Evolutionary conservation across 1,140 invertebrate species (phyloP), one percentile per base, ranked within the genome.

Genomic region (Tribolium madens): DNA sequence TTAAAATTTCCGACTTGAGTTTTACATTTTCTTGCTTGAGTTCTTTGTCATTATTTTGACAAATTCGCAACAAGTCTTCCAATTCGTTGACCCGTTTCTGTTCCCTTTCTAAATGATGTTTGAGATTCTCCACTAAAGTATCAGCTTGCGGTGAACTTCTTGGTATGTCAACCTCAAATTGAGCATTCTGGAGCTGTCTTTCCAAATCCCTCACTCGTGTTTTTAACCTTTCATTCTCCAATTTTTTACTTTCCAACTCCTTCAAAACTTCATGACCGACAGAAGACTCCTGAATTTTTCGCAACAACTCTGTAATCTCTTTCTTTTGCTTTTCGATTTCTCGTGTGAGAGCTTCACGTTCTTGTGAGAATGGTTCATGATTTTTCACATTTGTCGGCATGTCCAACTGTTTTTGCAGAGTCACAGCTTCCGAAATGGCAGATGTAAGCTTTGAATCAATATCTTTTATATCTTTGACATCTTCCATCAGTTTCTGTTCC

Each of bases 11-110:
- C 13, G 10, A 7, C 69, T 75, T 77, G 1, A 77, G 31, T 75
- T 74, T 78, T 2, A 17, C 36, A 46, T 80, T 80, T 48, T 78
- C 78, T 7, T 68, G 18, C 17, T n/a, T 21, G 10, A 78, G n/a
- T 42, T 80, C 31, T 9, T 18, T 10, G 10, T 78, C 15, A 3
- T 50, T 50, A 3, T 50, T 14, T 7, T 50, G 10, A 17, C 48
- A 50, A 1, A 3, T 14, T 3, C 7, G 10, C 48, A 10, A 50
- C 6, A 50, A 14, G 10, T 50, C 48, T 17, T 50, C 13, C 15
- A 50, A 50, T 7, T 50, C 48, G 5, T 7, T 50, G 6, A 50
- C 48, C 14, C 48, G 12, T 50, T 50, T 50, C 3, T 50, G 48
- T 14, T 50, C 48, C 4, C 3, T 13, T 14, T 50, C 48, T 1